Percentiles rank a stretch among this genome's conserved stretches.
Conservation (phyloP, 2,797 vertebrate species). For the Avahi laniger region DNA sequence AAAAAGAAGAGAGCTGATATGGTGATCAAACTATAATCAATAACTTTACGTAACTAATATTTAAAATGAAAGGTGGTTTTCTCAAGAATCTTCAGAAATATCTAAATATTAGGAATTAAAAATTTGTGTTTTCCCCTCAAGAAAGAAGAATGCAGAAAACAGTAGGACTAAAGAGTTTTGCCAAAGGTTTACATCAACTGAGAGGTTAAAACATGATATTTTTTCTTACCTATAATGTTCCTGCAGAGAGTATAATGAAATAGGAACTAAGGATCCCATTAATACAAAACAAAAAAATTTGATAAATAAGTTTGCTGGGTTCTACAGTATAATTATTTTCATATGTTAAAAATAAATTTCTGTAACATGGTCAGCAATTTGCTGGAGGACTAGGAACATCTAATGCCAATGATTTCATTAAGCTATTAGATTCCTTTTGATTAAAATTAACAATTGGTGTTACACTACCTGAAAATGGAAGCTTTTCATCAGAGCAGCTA, state of each 20-base stretch:
- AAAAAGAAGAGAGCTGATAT: neutral
- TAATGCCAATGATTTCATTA: slow-evolving; percentile 81
- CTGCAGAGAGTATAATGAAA: neutral
- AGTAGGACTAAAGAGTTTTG: neutral
- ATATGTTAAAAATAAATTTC: slow-evolving; percentile 72
- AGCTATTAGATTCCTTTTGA: slow-evolving; percentile 83
- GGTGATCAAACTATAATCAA: neutral
- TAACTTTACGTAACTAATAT: neutral
- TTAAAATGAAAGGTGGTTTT: neutral
- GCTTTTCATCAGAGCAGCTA: slow-evolving; percentile 74
- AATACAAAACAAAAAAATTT: slow-evolving; percentile 23
- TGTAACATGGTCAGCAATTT: slow-evolving; percentile 28
- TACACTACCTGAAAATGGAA: slow-evolving; percentile 72
- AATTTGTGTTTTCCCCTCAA: neutral
- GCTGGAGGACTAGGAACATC: slow-evolving; percentile 9
- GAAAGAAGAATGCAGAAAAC: neutral
- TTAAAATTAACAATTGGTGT: slow-evolving; percentile 81
- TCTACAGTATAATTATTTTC: neutral
- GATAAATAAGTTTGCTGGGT: neutral
- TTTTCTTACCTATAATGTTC: neutral
- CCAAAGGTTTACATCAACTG: neutral
- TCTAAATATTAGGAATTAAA: neutral
- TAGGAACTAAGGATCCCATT: neutral
- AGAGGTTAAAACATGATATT: neutral
- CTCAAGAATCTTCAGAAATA: neutral